These are phyloP conservation scores for Drosophila rhopaloa DNA, from an alignment of 1,140 invertebrate species.

Conservation along the genomic window DNA sequence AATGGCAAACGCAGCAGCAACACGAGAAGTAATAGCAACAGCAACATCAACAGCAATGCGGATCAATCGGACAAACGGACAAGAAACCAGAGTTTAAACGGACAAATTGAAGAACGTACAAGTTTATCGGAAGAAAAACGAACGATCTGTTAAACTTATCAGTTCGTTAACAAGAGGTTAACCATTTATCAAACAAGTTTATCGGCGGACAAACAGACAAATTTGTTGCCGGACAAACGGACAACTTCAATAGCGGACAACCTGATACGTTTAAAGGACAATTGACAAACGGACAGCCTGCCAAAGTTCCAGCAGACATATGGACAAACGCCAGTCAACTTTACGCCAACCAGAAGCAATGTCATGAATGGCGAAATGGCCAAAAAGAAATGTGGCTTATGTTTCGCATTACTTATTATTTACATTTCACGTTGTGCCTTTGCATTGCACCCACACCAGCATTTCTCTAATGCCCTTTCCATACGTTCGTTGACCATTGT, in stretches of 20 bases:
- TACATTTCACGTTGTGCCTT: background rate
- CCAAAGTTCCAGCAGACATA: background rate
- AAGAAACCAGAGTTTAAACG: background rate
- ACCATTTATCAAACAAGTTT: background rate
- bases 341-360: slow-evolving; percentile 9
- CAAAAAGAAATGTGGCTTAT: slow-evolving; percentile 4
- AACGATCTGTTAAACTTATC: too few relatives aligned
- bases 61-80: slow-evolving; percentile 15
- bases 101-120: background rate
- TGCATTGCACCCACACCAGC: slow-evolving; percentile 5
- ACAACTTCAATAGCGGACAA: background rate
- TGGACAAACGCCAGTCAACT: background rate
- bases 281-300: background rate
- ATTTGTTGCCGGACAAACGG: background rate
- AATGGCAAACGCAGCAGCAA: slow-evolving; percentile 6
- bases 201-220: background rate
- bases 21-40: slow-evolving; percentile 5
- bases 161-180: background rate
- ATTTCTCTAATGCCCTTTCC: slow-evolving; percentile 46
- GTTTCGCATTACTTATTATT: background rate
- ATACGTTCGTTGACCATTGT: slow-evolving; percentile 49
- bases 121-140: background rate
- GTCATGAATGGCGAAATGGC: slow-evolving; percentile 8
- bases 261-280: background rate
- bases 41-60: background rate